Evolutionary conservation across 2,888 invertebrate genomes (phyloP), one percentile per base, ranked within the genome.

Genomic region (Amphipyra tragopoginis): DNA sequence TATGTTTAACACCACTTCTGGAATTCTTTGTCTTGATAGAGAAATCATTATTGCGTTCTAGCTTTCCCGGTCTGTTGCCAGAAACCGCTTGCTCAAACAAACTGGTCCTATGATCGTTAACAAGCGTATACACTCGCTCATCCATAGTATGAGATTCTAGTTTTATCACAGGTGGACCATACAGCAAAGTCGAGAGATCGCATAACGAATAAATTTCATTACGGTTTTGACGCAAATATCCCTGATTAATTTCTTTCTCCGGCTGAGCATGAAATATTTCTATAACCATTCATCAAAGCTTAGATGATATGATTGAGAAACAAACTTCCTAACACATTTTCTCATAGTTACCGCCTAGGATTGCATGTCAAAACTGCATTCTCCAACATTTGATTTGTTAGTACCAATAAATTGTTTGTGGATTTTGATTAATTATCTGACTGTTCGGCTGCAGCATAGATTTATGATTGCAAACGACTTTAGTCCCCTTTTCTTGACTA

Each of bases 341-440:
- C 72, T 65, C 60, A 64, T 59, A 74, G 70, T 56, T 66, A 60
- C 54, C 51, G 54, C 51, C 48, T 55, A 49, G 48, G 53, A 76
- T 78, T 72, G 69, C 67, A 56, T 61, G 69, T 67, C 66, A 51
- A 40, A 58, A 66, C 58, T 59, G 57, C 71, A 69, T 77, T 75
- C 65, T 67, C 49, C 6, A 48, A 15, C 63, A 42, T 65, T 69
- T 69, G 76, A 74, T 78, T 74, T 71, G 71, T 70, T 69, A 48
- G 65, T 45, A 48, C 59, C 63, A 65, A 75, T 78, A 73, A 78
- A 78, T 76, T 65, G 69, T 51, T 67, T 64, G 62, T 62, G 60
- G 67, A 74, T 72, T 70, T 72, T 78, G 79, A 78, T 78, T 68
- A 78, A 78, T 78, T 70, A 67, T 53, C 26, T 45, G 45, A 52